These are phyloP conservation scores for Callyntrura sp. DNA, from an alignment of 2,888 invertebrate species.

Conservation along the genomic window DNA sequence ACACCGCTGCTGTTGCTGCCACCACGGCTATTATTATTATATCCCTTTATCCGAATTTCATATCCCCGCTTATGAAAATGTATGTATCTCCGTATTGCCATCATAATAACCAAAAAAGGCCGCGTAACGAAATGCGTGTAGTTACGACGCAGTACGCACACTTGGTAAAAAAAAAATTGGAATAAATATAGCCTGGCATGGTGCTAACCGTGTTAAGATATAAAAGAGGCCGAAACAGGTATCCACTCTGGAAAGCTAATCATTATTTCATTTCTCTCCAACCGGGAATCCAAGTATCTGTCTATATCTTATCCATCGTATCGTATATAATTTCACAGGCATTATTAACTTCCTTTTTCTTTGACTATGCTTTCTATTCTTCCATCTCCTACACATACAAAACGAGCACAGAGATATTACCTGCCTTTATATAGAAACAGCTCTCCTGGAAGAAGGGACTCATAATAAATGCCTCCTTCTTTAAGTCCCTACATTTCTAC, in stretches of 20 bases:
- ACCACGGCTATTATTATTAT: too few species aligned
- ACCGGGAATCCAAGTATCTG: constrained; percentile 65
- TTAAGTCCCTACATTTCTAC: constrained; percentile 39
- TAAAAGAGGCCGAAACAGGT: constrained; percentile 69
- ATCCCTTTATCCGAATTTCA: constrained; percentile 43
- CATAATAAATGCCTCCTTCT: too few species aligned
- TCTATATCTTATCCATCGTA: constrained; percentile 43
- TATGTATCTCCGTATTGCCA: not conserved
- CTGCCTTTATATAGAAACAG: constrained; percentile 4
- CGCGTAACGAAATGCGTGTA: not conserved
- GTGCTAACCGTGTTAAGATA: constrained; percentile 68
- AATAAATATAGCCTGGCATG: constrained; percentile 20
- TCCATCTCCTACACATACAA: not conserved
- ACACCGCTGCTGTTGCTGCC: constrained; percentile 44
- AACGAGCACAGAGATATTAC: not conserved
- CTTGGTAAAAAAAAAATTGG: not conserved
- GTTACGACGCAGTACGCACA: constrained; percentile 28
- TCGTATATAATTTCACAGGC: constrained; percentile 64
- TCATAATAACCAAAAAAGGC: not conserved
- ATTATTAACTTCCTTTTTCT: constrained; percentile 56
- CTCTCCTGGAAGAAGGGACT: too few species aligned
- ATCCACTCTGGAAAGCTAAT: constrained; percentile 58
- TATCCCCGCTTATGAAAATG: constrained; percentile 53
- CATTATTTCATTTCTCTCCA: constrained; percentile 71
- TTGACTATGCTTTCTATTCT: constrained; percentile 9